phyloP scores from a whole-genome alignment of 2,888 invertebrate genomes.

The Vanessa cardui region DNA sequence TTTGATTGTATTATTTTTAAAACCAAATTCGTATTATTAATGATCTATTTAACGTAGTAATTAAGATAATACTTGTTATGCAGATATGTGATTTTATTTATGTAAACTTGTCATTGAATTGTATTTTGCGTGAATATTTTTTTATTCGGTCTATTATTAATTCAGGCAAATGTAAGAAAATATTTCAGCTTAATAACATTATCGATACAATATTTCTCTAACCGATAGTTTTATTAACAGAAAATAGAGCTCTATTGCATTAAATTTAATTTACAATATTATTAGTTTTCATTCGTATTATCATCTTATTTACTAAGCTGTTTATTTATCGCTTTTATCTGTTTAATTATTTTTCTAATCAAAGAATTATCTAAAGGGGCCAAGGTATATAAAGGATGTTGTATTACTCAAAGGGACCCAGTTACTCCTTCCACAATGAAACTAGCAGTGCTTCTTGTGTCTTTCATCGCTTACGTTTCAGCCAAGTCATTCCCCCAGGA shows the following conservation, averaged over 20 bases:
- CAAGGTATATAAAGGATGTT: slow-evolving; percentile 28
- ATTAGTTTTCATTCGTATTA: slow-evolving; percentile 2
- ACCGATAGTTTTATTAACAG: neutral
- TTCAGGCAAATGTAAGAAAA: neutral
- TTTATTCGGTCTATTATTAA: too few relatives aligned
- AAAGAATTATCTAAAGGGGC: slow-evolving; percentile 7
- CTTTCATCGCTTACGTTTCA: slow-evolving; percentile 19
- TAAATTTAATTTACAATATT: neutral
- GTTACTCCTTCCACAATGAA: slow-evolving; percentile 36
- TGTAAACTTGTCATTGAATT: too few relatives aligned
- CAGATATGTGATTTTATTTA: too few relatives aligned
- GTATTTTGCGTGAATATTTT: too few relatives aligned
- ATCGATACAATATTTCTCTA: neutral
- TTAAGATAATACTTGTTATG: too few relatives aligned
- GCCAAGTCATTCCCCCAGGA: slow-evolving; percentile 13
- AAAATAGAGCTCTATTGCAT: neutral
- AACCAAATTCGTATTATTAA: too few relatives aligned
- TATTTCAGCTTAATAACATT: slow-evolving; percentile 13
- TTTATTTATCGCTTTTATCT: slow-evolving; percentile 6
- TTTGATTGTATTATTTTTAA: too few relatives aligned
- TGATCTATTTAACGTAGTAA: too few relatives aligned
- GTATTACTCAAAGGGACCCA: slow-evolving; percentile 4
- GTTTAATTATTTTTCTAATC: slow-evolving; percentile 14
- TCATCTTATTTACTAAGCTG: neutral
- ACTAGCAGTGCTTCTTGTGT: slow-evolving; percentile 28